Base-by-base conservation (phyloP, 2,797 vertebrate species). In the Ctenopoma kingsleyae region DNA sequence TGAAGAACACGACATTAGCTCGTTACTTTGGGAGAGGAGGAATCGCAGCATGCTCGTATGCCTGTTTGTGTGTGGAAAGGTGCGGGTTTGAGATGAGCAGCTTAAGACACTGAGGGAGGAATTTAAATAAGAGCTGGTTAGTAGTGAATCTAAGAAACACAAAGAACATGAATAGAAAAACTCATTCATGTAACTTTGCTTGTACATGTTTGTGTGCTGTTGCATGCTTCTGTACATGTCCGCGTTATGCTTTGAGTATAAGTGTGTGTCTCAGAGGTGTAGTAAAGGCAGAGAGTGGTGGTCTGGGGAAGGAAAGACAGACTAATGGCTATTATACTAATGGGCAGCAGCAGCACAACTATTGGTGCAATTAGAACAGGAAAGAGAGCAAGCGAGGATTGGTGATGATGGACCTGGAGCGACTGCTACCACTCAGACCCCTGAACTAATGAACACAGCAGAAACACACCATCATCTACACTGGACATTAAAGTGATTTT, bases 291-390 rank as follows among this genome's bases (percentile, higher is more conserved):
- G 87, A 83, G 89, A 88, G 87, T 88, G 85, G 83, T 79, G 85
- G 89, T 86, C 77, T 76, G 87, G 67, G 60, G 55, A 68, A 43
- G 62, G 51, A 63, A n/a, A 79, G 62, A 63, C 68, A 70, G 84
- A 81, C 92, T 94, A 94, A 95, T 94, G 93, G 93, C 92, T 83
- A 61, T 76, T 56, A 62, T 47, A 62, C 91, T 95, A 94, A 94
- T 94, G 93, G 92, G 81, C 59, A 74, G 74, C 67, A 66, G 74
- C 80, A 82, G 80, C 25, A 69, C 13, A 27, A 79, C 78, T 85
- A 65, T 84, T 77, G 50, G 57, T 84, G 84, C 90, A 88, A 94
- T 94, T 93, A 94, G 84, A 87, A 68, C 84, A 92, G 92, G 92
- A 94, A 94, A 92, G 91, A 82, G 82, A 84, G 71, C 19, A 5